These are phyloP conservation scores for Turritopsis dohrnii DNA, from an alignment of 30 jellyfish, hydroid and myxozoan species.

Conservation along the genomic window DNA sequence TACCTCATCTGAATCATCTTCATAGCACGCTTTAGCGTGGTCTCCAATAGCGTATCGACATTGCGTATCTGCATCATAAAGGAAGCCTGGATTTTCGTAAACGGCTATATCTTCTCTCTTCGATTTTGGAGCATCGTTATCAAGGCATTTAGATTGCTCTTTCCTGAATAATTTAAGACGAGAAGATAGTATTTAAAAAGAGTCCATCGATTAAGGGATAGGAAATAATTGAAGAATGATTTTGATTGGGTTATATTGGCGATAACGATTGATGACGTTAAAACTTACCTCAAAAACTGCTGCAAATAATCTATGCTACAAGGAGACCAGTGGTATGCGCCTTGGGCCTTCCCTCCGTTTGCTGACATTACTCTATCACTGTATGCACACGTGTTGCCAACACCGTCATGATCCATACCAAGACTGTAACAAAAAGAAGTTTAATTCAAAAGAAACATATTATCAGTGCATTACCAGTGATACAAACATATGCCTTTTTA, in stretches of 20 bases:
- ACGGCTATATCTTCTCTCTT: slow-evolving; percentile 22
- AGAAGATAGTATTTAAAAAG: background rate
- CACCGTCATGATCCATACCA: slow-evolving; percentile 95
- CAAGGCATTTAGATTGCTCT: slow-evolving; percentile 57
- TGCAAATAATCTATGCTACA: slow-evolving; percentile 75
- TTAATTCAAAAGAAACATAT: background rate
- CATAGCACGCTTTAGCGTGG: slow-evolving; percentile 61
- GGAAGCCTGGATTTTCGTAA: slow-evolving; percentile 52
- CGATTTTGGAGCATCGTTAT: slow-evolving; percentile 41
- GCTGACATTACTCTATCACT: slow-evolving; percentile 49
- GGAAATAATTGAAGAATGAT: background rate
- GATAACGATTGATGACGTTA: background rate
- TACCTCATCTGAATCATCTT: slow-evolving; percentile 71
- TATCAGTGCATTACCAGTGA: background rate
- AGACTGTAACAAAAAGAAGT: slow-evolving; percentile 33
- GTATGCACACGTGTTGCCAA: slow-evolving; percentile 66
- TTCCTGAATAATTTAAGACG: slow-evolving; percentile 30
- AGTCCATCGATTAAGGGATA: too few species aligned
- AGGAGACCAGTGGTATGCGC: slow-evolving; percentile 70
- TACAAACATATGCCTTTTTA: background rate
- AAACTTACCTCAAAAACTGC: slow-evolving; percentile 58
- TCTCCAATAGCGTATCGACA: slow-evolving; percentile 70
- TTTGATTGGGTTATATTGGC: background rate
- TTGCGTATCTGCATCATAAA: slow-evolving; percentile 60
- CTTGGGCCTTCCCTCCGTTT: slow-evolving; percentile 71